Conservation (phyloP, 2,797 vertebrate genomes). For the Rhynchotus rufescens region DNA sequence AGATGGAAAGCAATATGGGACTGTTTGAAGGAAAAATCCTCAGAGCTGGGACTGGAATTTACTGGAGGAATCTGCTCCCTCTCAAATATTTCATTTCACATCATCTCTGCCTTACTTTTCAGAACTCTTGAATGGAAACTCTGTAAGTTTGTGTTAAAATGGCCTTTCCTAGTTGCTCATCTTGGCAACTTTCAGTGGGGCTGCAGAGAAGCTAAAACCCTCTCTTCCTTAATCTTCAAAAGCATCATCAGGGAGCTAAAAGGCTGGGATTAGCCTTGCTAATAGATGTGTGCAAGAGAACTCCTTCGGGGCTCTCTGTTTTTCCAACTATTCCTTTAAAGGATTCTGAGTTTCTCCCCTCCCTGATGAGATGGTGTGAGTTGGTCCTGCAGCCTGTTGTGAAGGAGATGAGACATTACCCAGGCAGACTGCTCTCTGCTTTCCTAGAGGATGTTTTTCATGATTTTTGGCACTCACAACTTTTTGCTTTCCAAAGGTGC, state of each 20-base stretch:
- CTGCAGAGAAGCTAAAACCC: not conserved
- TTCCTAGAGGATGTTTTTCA: not conserved
- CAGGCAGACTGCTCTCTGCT: not conserved
- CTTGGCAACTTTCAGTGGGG: not conserved
- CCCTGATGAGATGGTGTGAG: not conserved
- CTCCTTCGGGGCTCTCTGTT: not conserved
- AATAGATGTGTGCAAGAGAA: conserved; percentile 10
- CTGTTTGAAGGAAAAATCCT: not conserved
- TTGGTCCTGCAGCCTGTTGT: not conserved
- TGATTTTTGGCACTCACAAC: not conserved
- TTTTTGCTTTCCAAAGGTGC: not conserved
- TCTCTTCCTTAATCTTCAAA: not conserved
- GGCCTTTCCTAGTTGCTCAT: not conserved
- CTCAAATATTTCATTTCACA: not conserved
- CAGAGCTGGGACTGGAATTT: not conserved
- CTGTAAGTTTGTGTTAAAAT: not conserved
- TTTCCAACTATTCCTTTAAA: conserved; percentile 17
- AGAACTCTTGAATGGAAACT: not conserved
- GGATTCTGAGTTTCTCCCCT: not conserved
- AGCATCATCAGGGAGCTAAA: conserved; percentile 1
- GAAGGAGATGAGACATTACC: not conserved
- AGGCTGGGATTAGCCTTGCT: conserved; percentile 22
- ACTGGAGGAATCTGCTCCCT: not conserved
- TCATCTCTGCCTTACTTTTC: not conserved
- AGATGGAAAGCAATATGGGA: not conserved